Evolutionary conservation across 2,888 invertebrate genomes (phyloP).

Genomic region (Melangyna quadrimaculata): DNA sequence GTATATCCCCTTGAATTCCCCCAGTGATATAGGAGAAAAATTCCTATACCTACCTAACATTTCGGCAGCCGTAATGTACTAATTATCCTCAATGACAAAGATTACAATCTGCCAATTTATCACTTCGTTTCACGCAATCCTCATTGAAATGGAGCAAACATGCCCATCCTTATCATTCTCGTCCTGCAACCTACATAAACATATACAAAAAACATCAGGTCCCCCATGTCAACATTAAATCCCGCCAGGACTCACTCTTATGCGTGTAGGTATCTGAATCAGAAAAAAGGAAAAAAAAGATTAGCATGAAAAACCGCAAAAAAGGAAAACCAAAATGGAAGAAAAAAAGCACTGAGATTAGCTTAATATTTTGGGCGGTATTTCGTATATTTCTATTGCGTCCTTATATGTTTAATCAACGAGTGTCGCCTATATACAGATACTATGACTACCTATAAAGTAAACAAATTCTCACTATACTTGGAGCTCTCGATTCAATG

Average conservation of each 20-base stretch:
- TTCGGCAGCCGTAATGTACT: constrained; percentile 60
- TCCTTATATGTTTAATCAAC: constrained; percentile 4
- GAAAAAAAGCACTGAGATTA: constrained; percentile 54
- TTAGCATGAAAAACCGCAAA: neutral
- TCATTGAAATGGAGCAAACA: constrained; percentile 61
- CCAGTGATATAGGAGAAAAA: neutral
- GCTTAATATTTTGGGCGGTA: constrained; percentile 42
- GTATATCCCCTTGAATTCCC: neutral
- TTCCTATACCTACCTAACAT: constrained; percentile 33
- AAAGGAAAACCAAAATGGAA: constrained; percentile 34
- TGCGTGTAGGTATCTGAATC: neutral
- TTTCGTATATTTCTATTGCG: constrained; percentile 7
- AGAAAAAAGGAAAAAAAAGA: neutral
- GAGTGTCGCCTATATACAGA: neutral
- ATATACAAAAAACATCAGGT: constrained; percentile 16
- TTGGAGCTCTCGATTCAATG: neutral
- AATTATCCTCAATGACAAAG: constrained; percentile 62
- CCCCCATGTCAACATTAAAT: constrained; percentile 36
- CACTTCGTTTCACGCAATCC: constrained; percentile 70
- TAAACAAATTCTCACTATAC: neutral
- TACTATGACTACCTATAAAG: too few relatives aligned
- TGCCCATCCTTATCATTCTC: constrained; percentile 37
- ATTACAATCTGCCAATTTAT: constrained; percentile 71
- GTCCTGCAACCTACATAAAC: neutral
- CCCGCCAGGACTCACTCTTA: constrained; percentile 42